Evolutionary conservation across 1,140 invertebrate genomes (phyloP), one percentile per base, ranked within the genome.

Genomic region (Saccostrea cuccullata): DNA sequence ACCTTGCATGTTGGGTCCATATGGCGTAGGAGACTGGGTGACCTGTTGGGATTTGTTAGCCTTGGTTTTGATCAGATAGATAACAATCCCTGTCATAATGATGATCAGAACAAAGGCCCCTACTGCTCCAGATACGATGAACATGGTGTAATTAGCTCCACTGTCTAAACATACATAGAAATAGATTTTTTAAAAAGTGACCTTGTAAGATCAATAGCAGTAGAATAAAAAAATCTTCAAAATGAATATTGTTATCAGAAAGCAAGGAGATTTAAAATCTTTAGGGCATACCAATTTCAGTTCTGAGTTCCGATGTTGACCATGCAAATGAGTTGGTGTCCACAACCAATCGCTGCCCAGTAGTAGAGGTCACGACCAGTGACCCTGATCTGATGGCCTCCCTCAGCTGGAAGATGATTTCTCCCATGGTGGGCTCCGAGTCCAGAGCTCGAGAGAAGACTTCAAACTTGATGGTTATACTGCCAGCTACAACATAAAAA

Each of bases 1-100:
- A 84, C 82, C 82, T 84, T 84, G 82, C 82, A 84, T 84, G 82
- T 84, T 84, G 23, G 82, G 82, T 84, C 82, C 82, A n/a, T 84
- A 84, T 3, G 82, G 82, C 4, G 40, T 55, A 4, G 82, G 82
- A 12, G 82, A 84, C 82, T 84, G 82, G 47, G 40, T 55, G 17
- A 84, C 82, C 23, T 84, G 82, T 23, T 84, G 82, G 11, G 82
- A 23, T 23, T 84, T 84, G 55, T 56, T 56, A 40, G 82, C 82
- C 82, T 84, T 84, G 82, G 55, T 56, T 56, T 84, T 84, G 82
- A 84, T 55, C 17, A 84, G 40, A 56, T 84, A 84, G 40, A 84
- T 55, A 26, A 84, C 23, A 17, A 56, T 56, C 40, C 82, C 82
- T 2, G 82, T 84, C 55, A 84, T 55, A 36, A 84, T 55, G 47